A percentile compares a stretch with the other conserved stretches of the same genome.
Evolutionary conservation across 2,113 vertebrate species (phyloP).

Genomic region (Leptobrachium ailaonicum): DNA sequence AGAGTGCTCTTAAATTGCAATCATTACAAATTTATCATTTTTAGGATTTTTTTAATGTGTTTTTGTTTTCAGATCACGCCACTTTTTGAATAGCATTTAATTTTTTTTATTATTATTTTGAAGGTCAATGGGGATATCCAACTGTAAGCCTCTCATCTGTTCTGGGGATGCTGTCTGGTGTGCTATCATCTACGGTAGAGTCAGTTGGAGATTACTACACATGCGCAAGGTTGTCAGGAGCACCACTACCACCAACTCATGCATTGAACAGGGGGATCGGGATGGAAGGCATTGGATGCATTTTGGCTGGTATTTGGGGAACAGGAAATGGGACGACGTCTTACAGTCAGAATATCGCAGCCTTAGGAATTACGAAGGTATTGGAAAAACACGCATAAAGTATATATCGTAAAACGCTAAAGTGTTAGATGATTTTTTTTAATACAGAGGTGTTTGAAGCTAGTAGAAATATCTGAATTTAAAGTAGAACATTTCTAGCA

Average conservation of each 20-base stretch:
- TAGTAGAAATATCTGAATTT: no score
- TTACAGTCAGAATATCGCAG: conserved; percentile 78
- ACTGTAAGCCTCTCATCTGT: conserved; percentile 73
- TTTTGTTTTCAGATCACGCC: no score
- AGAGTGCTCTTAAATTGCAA: no score
- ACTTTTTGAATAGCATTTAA: neutral
- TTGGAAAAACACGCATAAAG: neutral
- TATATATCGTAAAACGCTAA: no score
- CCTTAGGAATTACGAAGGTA: conserved; percentile 78
- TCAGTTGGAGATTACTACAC: conserved; percentile 70
- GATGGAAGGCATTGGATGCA: conserved; percentile 74
- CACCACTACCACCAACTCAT: conserved; percentile 72
- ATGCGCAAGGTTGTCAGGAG: conserved; percentile 63
- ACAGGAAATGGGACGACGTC: conserved; percentile 78
- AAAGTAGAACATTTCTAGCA: no score
- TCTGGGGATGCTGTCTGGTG: conserved; percentile 74
- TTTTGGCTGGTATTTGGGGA: conserved; percentile 74
- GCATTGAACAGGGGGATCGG: conserved; percentile 75
- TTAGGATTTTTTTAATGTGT: no score
- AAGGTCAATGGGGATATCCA: conserved; percentile 75
- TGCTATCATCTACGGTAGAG: conserved; percentile 75
- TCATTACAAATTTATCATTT: no score
- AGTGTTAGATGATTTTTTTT: no score
- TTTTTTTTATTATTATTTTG: conserved; percentile 12
- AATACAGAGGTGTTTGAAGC: no score